Conservation (phyloP, 2,113 vertebrate genomes). For the Syngnathus floridae region DNA sequence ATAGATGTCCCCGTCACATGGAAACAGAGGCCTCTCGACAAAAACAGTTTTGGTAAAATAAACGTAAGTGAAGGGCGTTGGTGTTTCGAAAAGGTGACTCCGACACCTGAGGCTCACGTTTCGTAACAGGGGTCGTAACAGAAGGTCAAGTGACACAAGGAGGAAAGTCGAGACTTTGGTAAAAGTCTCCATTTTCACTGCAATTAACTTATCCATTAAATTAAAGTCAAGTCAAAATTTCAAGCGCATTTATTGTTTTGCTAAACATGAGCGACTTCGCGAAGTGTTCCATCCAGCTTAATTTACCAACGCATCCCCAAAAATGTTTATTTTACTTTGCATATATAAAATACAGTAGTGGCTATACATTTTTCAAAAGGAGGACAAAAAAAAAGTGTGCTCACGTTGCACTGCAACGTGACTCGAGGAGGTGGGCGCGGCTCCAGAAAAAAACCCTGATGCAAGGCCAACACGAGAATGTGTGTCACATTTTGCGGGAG, state of each 20-base stretch:
- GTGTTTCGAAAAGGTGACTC: not conserved
- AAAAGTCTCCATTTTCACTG: not conserved
- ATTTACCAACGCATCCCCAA: not conserved
- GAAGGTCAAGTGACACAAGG: not conserved
- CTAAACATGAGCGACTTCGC: not conserved
- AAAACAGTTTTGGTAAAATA: not conserved
- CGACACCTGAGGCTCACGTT: constrained; percentile 1
- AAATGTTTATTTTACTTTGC: not conserved
- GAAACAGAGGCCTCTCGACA: not conserved
- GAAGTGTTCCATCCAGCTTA: not conserved
- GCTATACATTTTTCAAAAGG: not conserved
- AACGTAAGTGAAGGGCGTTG: constrained; percentile 21
- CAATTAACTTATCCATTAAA: too few species aligned
- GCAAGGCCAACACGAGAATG: constrained; percentile 56
- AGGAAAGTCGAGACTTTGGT: not conserved
- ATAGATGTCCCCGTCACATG: constrained; percentile 10
- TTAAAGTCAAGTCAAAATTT: too few species aligned
- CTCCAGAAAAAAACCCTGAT: constrained; percentile 50
- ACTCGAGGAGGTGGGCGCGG: constrained; percentile 30
- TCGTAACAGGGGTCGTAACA: not conserved
- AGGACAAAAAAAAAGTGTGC: not conserved
- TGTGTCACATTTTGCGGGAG: constrained; percentile 60
- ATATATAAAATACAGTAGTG: not conserved
- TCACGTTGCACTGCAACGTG: constrained; percentile 56
- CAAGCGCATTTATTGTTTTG: too few species aligned